Evolutionary conservation across 1,140 invertebrate genomes (phyloP), one percentile per base, ranked within the genome.

Genomic region (Vanessa atalanta): DNA sequence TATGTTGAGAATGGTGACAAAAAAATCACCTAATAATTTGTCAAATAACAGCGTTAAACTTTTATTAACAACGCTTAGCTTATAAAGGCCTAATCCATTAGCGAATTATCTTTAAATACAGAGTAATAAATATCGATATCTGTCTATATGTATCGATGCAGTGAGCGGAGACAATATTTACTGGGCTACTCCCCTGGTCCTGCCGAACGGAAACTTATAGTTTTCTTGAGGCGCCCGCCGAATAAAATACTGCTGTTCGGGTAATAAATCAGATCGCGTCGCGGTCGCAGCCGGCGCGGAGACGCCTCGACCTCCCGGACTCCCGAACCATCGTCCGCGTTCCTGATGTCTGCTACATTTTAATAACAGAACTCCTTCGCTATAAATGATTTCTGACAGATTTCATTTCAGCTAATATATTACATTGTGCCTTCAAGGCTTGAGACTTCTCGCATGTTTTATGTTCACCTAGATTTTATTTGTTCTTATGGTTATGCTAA

Each of bases 201-300:
- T 89, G 87, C 85, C 88, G 86, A 92, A 91, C 89, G 90, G 89
- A 91, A 91, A 92, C 90, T 92, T 92, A 92, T 91, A 92, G 90
- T 90, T 91, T 89, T 88, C 81, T 92, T 92, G 90, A 92, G 90
- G 89, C 90, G 89, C 90, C 90, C 88, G 88, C 76, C 84, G 90
- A 86, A 92, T 92, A 91, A 91, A 91, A 92, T 92, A 92, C 89
- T 88, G 88, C 87, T 88, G 88, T 80, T 81, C 76, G 75, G 81
- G 82, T 75, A 83, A 91, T 92, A 91, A 92, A 92, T 92, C 90
- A 92, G 90, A 84, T 84, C 72, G 83, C 81, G 86, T 84, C 88
- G 86, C 82, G 82, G 85, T 76, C 83, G 82, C 88, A 89, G 86
- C 87, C 88, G 87, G 88, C 86, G 85, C 84, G 74, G 67, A 83